Percentiles rank a stretch among this genome's conserved stretches.
Evolutionary conservation across 1,140 invertebrate species (phyloP).

Genomic region (Temnothorax curvispinosus): DNA sequence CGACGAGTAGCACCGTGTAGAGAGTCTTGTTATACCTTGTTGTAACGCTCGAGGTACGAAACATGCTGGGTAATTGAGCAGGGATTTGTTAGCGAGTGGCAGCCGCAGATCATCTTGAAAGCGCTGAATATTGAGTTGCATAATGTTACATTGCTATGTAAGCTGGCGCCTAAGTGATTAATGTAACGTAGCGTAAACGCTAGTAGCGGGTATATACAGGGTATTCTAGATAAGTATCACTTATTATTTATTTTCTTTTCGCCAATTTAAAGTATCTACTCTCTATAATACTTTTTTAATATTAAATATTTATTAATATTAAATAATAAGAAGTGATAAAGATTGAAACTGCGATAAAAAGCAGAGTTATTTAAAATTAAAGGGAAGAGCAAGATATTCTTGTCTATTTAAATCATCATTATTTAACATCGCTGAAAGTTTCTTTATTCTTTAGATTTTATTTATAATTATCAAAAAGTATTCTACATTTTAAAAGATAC

Average conservation of each 20-base stretch:
- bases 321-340: neutral
- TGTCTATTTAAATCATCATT: neutral
- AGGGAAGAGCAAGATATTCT: neutral
- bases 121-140: constrained; percentile 27
- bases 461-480: neutral
- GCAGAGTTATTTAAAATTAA: neutral
- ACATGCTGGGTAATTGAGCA: constrained; percentile 28
- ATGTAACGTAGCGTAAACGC: constrained; percentile 27
- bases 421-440: neutral
- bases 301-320: neutral
- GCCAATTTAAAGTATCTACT: neutral
- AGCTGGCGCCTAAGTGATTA: constrained; percentile 22
- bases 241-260: neutral
- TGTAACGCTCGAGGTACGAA: constrained; percentile 10
- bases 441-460: neutral
- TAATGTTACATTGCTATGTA: neutral
- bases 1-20: constrained; percentile 42
- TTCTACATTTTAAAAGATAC: neutral
- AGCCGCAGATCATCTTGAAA: constrained; percentile 9
- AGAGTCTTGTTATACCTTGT: constrained; percentile 14
- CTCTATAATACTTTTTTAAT: neutral
- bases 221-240: neutral
- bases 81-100: constrained; percentile 22
- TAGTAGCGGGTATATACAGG: constrained; percentile 25
- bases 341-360: neutral